Evolutionary conservation across 2,797 vertebrate genomes (phyloP).

Genomic region (Bryconaethiops microstoma): DNA sequence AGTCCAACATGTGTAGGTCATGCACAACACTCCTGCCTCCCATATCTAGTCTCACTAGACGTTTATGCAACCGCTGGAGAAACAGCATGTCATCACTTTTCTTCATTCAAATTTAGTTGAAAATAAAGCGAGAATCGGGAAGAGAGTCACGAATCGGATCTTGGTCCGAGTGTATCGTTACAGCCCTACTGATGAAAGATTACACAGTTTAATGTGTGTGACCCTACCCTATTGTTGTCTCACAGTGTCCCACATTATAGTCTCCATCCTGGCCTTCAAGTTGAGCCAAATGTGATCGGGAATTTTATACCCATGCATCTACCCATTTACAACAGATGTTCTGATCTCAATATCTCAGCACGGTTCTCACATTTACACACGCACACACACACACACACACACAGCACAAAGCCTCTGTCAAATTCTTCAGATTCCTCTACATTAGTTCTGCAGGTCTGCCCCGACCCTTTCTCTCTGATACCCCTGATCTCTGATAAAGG

Average conservation of each 20-base stretch:
- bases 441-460: constrained; percentile 82
- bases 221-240: no score
- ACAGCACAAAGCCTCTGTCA: constrained; percentile 76
- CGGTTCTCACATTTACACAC: constrained; percentile 29
- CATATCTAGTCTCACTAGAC: no score
- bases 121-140: no score
- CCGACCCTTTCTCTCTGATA: constrained; percentile 69
- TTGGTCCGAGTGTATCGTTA: no score
- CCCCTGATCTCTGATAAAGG: background rate
- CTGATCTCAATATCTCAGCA: constrained; percentile 21
- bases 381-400: constrained; percentile 21
- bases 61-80: no score
- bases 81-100: no score
- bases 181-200: background rate
- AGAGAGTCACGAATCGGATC: no score
- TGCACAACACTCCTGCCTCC: no score
- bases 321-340: constrained; percentile 48
- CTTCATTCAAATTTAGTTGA: no score
- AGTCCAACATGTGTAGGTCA: no score
- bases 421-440: constrained; percentile 80
- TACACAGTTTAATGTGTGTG: background rate
- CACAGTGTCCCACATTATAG: no score
- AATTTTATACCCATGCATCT: constrained; percentile 73
- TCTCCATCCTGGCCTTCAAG: background rate
- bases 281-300: background rate